These are phyloP conservation scores for Glareola pratincola DNA, from an alignment of 2,113 vertebrate genomes.

Conservation along the genomic window DNA sequence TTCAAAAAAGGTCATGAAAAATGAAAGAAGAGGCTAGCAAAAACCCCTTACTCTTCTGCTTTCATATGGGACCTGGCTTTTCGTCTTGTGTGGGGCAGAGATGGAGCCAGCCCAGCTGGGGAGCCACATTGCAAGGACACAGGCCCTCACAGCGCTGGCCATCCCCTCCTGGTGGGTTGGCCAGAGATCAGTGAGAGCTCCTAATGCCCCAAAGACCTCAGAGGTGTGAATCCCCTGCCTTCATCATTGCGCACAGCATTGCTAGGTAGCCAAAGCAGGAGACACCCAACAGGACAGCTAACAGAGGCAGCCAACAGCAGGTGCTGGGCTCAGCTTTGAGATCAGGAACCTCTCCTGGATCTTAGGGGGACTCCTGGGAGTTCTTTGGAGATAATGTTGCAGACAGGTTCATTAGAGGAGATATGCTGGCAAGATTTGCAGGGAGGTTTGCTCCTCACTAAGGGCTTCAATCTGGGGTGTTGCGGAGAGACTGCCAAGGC, in stretches of 20 bases:
- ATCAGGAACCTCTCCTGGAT: background rate
- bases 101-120: background rate
- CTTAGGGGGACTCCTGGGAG: background rate
- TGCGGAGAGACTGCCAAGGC: background rate
- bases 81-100: background rate
- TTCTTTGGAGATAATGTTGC: background rate
- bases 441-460: background rate
- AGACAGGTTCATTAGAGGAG: background rate
- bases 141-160: background rate
- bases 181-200: background rate
- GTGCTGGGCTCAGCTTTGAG: background rate
- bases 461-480: background rate
- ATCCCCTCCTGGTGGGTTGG: background rate
- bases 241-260: background rate
- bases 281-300: background rate
- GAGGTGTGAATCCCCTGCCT: background rate
- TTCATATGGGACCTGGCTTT: background rate
- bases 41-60: accelerated
- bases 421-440: background rate
- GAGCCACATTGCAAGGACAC: background rate
- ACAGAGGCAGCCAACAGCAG: background rate
- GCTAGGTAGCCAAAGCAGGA: background rate
- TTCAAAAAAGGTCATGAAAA: background rate
- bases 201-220: background rate
- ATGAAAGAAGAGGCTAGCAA: background rate